These are phyloP conservation scores for Abrostola tripartita DNA, from an alignment of 2,888 invertebrate species.

Conservation along the genomic window DNA sequence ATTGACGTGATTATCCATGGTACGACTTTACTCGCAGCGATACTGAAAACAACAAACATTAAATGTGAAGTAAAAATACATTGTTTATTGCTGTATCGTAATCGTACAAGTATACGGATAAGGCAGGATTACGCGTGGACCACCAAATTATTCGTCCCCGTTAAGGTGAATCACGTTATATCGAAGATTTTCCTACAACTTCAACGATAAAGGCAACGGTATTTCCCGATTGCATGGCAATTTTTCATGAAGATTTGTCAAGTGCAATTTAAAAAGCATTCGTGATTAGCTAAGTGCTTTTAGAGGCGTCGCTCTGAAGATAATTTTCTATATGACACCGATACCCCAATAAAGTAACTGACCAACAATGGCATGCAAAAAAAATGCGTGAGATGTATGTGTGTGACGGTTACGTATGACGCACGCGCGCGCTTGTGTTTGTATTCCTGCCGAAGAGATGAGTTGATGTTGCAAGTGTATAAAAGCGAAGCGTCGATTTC, in stretches of 20 bases:
- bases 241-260: conserved; percentile 55
- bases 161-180: conserved; percentile 63
- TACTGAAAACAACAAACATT: conserved; percentile 44
- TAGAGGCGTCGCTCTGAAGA: conserved; percentile 48
- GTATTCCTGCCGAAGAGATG: conserved; percentile 76
- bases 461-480: conserved; percentile 86
- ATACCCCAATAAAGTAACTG: conserved; percentile 78
- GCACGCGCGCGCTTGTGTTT: conserved; percentile 62
- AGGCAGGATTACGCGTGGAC: conserved; percentile 54
- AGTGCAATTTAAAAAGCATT: conserved; percentile 55
- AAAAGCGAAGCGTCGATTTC: conserved; percentile 86
- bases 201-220: conserved; percentile 22
- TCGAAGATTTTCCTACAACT: conserved; percentile 48
- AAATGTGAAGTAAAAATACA: conserved; percentile 52
- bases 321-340: conserved; percentile 73
- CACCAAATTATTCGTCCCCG: conserved; percentile 56
- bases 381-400: conserved; percentile 72
- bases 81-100: conserved; percentile 58
- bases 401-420: conserved; percentile 68
- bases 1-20: no score
- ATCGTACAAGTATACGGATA: conserved; percentile 60
- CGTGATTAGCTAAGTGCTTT: conserved; percentile 64
- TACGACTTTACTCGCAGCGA: conserved; percentile 17
- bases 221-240: conserved; percentile 22
- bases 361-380: conserved; percentile 77